phyloP scores from a whole-genome alignment of 2,888 invertebrate genomes.

The Lochmaea crataegi region DNA sequence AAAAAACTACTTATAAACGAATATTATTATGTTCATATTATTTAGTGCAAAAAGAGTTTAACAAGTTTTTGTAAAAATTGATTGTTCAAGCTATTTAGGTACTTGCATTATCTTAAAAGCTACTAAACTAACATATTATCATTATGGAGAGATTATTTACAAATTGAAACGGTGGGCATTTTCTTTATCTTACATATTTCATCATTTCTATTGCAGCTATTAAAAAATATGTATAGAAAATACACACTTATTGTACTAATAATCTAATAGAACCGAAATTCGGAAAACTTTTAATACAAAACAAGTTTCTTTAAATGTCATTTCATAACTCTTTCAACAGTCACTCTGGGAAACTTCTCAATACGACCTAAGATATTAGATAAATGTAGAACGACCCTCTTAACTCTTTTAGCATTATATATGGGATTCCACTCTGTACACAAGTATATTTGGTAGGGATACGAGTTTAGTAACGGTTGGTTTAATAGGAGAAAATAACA shows the following conservation, averaged over 20 bases:
- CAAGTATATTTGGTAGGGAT: too few relatives aligned
- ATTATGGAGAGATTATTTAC: conserved; percentile 5
- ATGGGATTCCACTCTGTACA: too few relatives aligned
- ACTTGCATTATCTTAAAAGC: conserved; percentile 28
- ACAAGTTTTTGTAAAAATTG: conserved; percentile 26
- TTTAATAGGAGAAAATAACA: too few relatives aligned
- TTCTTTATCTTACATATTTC: neutral
- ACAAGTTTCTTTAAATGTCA: neutral
- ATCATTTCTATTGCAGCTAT: neutral
- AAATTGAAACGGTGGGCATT: neutral
- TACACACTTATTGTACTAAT: neutral
- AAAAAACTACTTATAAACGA: conserved; percentile 27
- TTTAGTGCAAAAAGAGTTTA: conserved; percentile 34
- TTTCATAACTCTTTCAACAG: neutral
- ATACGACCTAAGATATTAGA: too few relatives aligned
- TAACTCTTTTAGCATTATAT: too few relatives aligned
- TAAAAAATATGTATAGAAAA: neutral
- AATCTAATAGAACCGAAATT: neutral
- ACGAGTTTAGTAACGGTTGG: too few relatives aligned
- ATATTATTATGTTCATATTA: conserved; percentile 21
- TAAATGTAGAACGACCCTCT: too few relatives aligned
- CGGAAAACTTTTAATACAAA: neutral
- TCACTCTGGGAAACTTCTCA: too few relatives aligned
- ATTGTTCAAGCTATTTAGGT: conserved; percentile 37
- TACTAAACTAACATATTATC: conserved; percentile 11